Evolutionary conservation across 2,888 invertebrate species (phyloP).

Genomic region (Synanthedon formicaeformis): DNA sequence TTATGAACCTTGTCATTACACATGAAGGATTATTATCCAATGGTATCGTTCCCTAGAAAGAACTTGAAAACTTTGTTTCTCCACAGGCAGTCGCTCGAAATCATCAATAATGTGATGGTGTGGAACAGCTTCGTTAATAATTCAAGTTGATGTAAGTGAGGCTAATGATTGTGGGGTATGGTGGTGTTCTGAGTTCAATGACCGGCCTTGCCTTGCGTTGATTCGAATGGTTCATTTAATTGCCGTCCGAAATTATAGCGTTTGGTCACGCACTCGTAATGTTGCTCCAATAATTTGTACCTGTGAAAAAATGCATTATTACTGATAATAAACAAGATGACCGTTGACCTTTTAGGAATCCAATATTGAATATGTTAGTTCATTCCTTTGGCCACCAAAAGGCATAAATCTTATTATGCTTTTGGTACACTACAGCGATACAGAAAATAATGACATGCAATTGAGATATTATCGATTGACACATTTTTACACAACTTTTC

Average conservation of each 20-base stretch:
- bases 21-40: neutral
- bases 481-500: too few species aligned
- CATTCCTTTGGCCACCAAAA: too few species aligned
- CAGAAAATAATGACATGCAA: too few species aligned
- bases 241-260: slow-evolving; percentile 40
- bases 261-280: slow-evolving; percentile 37
- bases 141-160: slow-evolving; percentile 22
- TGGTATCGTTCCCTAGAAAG: neutral
- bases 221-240: slow-evolving; percentile 44
- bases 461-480: too few species aligned
- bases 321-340: too few species aligned
- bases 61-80: neutral
- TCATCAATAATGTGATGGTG: slow-evolving; percentile 16
- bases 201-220: slow-evolving; percentile 44
- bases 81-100: slow-evolving; percentile 9
- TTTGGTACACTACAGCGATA: too few species aligned
- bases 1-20: too few species aligned
- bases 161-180: slow-evolving; percentile 27
- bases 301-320: neutral
- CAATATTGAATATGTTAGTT: too few species aligned
- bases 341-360: too few species aligned
- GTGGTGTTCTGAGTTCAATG: slow-evolving; percentile 26
- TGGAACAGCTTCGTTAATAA: slow-evolving; percentile 20
- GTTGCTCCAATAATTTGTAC: slow-evolving; percentile 4
- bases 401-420: too few species aligned